Evolutionary conservation across 2,797 vertebrate genomes (phyloP), one percentile per base, ranked within the genome.

Genomic region (Lycodopsis pacificus): DNA sequence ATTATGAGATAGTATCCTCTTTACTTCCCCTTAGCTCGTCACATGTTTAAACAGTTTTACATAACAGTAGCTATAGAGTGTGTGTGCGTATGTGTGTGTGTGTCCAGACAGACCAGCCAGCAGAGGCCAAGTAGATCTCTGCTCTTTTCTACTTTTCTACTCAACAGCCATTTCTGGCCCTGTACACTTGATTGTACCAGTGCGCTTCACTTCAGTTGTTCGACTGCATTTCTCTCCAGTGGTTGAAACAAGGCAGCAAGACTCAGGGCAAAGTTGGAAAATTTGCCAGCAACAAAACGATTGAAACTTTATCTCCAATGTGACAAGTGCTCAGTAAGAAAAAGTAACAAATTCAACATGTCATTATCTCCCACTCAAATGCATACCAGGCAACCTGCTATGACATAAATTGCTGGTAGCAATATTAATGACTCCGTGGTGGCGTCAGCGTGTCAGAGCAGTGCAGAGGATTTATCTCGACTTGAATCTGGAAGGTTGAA

Each of bases 401-500:
- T 76, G 76, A 64, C 71, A 77, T 58, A 78, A 84, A 84, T 71
- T 76, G 58, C 80, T 77, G 61, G 51, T 53, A 74, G 83, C 80
- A 86, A 82, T 87, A 82, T 82, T 86, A 82, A 89, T 87, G 80
- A 81, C 72, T 82, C 25, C 64, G 22, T 77, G 77, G 73, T 63
- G 65, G 65, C 27, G 72, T 76, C 63, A 61, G 80, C 13, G 17
- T 65, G 49, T 71, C 79, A 49, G 61, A 70, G 77, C 48, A 58
- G 77, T 80, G 76, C 77, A 40, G 74, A 63, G 70, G 79, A 81
- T 82, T 87, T 85, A 79, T 87, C 69, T 76, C 70, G 77, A 81
- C 79, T 82, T 71, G 70, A 80, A 87, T 81, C 76, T 81, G 73
- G 81, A 89, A 87, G 86, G 85, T 89, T 88, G 77, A 80, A 77